Evolutionary conservation across 2,888 invertebrate species (phyloP), one percentile per base, ranked within the genome.

Genomic region (Amblyjoppa fuscipennis): DNA sequence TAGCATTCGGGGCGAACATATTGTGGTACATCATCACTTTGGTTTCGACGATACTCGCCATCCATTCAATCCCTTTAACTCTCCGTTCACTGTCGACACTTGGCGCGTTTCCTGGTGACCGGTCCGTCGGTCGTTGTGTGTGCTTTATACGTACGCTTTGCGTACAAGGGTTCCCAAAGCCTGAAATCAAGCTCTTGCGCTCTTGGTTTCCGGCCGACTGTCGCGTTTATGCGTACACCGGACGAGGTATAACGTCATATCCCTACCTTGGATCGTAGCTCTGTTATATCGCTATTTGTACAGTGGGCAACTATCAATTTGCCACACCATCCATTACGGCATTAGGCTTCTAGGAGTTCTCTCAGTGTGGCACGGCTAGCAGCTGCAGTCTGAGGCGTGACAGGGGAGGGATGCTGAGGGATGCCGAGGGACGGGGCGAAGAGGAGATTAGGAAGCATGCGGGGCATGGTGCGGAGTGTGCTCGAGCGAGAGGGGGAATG

Each of bases 291-390:
- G 87, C 90, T 91, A 89, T 91, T 91, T 90, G 90, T 89, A 87
- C 89, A 90, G 88, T 82, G 87, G 66, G 87, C 89, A 89, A 90
- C 90, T 92, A 91, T 91, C 91, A 91, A 92, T 92, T 91, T 92
- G 88, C 87, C 89, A 88, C 89, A 88, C 88, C 89, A 91, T 93
- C 91, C 88, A 90, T 91, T 92, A 91, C 81, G 85, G 91, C 87
- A 91, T 91, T 91, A 91, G 75, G 85, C 88, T 89, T 90, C 90
- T 88, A 85, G 87, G 73, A 79, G 76, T 78, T 80, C 71, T 71
- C 51, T 49, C 83, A 71, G 81, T 53, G 69, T 85, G 64, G 68
- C 81, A 80, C 61, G 70, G 66, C 73, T 59, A 82, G 66, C 71
- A 76, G 77, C 51, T 76, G 81, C 38, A 84, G 61, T 76, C 41